These are phyloP conservation scores for Symphodus melops DNA, from an alignment of 2,113 vertebrate genomes.

Conservation along the genomic window DNA sequence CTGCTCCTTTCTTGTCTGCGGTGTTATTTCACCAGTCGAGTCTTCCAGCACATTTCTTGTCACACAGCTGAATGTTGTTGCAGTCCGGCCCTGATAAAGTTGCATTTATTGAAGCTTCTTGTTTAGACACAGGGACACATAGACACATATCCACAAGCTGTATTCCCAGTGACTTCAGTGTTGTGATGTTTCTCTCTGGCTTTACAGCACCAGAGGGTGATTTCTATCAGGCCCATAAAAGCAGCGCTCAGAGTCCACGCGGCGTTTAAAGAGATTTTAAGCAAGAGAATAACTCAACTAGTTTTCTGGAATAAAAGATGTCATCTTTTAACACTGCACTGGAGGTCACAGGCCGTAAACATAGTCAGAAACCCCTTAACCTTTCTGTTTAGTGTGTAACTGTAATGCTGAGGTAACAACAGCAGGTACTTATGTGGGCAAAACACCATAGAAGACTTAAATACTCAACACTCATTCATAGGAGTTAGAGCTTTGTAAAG, in stretches of 20 bases:
- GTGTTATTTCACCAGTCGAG: conserved; percentile 26
- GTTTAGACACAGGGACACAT: conserved; percentile 38
- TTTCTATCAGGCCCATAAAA: conserved; percentile 43
- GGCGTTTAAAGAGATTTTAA: conserved; percentile 35
- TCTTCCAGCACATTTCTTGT: conserved; percentile 17
- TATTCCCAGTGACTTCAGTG: neutral
- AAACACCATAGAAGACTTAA: no score
- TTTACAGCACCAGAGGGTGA: conserved; percentile 29
- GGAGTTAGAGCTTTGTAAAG: no score
- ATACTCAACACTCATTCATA: no score
- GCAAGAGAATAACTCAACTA: conserved; percentile 8
- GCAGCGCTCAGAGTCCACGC: conserved; percentile 27
- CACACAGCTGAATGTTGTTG: conserved; percentile 13
- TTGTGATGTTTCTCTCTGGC: conserved; percentile 6
- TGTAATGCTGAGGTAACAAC: neutral
- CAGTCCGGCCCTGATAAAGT: conserved; percentile 28
- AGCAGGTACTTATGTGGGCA: neutral
- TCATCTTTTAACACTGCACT: neutral
- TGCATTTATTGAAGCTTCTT: conserved; percentile 43
- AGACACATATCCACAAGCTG: conserved; percentile 23
- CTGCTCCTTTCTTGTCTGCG: conserved; percentile 24
- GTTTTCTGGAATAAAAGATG: conserved; percentile 10
- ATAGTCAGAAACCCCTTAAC: neutral
- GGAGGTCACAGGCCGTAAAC: conserved; percentile 2
- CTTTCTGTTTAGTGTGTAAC: neutral